Evolutionary conservation across 2,113 vertebrate species (phyloP).

Genomic region (Turdus rufiventris): DNA sequence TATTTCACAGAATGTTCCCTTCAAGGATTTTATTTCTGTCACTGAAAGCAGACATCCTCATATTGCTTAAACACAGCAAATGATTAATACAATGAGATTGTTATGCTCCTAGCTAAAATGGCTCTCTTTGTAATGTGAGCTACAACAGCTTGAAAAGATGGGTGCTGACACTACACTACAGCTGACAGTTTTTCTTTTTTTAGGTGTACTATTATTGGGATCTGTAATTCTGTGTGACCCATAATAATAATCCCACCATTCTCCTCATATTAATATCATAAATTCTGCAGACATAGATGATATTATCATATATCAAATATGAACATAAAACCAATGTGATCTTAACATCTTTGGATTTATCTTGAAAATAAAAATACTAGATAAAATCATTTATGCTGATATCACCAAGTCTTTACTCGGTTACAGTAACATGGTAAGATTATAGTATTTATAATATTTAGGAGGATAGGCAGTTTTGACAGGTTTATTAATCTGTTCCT

Average conservation of each 20-base stretch:
- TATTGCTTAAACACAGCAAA: slow-evolving; percentile 32
- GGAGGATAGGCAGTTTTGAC: slow-evolving; percentile 12
- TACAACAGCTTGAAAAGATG: slow-evolving; percentile 14
- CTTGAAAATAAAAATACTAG: slow-evolving; percentile 58
- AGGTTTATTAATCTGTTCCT: slow-evolving; percentile 10
- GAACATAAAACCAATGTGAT: slow-evolving; percentile 52
- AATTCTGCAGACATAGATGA: slow-evolving; percentile 60
- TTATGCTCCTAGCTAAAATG: slow-evolving; percentile 14
- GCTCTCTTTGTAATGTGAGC: slow-evolving; percentile 13
- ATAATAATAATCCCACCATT: slow-evolving; percentile 49
- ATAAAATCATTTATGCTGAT: slow-evolving; percentile 39
- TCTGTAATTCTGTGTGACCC: slow-evolving; percentile 35
- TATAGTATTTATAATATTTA: neutral
- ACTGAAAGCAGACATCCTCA: slow-evolving; percentile 40
- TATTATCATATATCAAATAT: slow-evolving; percentile 63
- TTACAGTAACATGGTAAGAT: neutral
- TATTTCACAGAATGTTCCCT: slow-evolving; percentile 39
- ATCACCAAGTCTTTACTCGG: slow-evolving; percentile 10
- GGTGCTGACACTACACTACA: neutral
- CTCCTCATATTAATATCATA: slow-evolving; percentile 58
- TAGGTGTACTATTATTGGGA: slow-evolving; percentile 1
- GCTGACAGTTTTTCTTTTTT: slow-evolving; percentile 44
- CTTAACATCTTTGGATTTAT: slow-evolving; percentile 61
- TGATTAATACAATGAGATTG: slow-evolving; percentile 43
- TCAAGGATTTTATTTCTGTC: slow-evolving; percentile 60